Conservation (phyloP, 1,140 invertebrate genomes). For the Arion vulgaris region DNA sequence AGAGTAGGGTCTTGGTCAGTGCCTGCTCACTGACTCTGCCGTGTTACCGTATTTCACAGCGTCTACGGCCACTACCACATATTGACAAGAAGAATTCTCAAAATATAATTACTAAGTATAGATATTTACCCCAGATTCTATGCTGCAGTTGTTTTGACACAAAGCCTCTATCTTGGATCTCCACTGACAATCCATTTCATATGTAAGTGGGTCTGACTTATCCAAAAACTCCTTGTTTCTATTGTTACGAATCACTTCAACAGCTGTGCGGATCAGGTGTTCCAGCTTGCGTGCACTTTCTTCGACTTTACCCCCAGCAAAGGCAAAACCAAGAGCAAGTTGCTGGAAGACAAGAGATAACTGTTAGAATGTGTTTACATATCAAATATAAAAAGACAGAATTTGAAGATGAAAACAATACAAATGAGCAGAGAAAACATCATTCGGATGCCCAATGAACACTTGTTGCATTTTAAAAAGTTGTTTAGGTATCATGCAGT, state of each 20-base stretch:
- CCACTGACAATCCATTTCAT: conserved; percentile 27
- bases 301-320: conserved; percentile 40
- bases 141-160: conserved; percentile 29
- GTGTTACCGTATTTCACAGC: too few species aligned
- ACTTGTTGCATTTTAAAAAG: too few species aligned
- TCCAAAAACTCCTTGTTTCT: conserved; percentile 36
- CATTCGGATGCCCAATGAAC: background rate
- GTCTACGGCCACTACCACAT: too few species aligned
- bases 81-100: too few species aligned
- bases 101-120: too few species aligned
- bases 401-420: background rate
- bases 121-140: conserved; percentile 21
- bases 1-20: too few species aligned
- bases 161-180: conserved; percentile 24
- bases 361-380: background rate
- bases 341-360: conserved; percentile 24
- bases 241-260: conserved; percentile 23
- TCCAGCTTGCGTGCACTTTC: conserved; percentile 37
- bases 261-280: conserved; percentile 28
- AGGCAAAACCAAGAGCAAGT: conserved; percentile 30
- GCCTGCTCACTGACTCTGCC: too few species aligned
- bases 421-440: background rate
- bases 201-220: conserved; percentile 15
- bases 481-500: too few species aligned
- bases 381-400: background rate